These are phyloP conservation scores for Zaprionus gabonicus DNA, from an alignment of 1,140 invertebrate species.

Conservation along the genomic window DNA sequence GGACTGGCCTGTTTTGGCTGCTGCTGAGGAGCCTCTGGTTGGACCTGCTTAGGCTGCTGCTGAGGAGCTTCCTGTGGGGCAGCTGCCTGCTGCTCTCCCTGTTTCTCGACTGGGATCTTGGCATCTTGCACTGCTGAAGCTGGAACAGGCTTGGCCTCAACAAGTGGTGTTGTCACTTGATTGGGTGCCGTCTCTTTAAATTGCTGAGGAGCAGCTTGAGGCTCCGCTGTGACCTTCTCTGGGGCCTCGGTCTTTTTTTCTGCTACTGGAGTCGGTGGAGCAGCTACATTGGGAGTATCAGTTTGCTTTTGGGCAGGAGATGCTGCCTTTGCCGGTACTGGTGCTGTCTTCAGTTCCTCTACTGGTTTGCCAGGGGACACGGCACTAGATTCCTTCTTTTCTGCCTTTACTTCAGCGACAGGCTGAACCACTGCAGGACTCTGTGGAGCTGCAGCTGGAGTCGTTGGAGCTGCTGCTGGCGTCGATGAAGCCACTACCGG, in stretches of 20 bases:
- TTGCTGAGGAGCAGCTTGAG: slow-evolving; percentile 10
- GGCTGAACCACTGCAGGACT: background rate
- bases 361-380: background rate
- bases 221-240: no score
- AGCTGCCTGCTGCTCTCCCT: background rate
- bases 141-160: slow-evolving; percentile 9
- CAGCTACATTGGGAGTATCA: background rate
- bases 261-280: background rate
- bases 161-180: slow-evolving; percentile 21
- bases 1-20: background rate
- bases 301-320: slow-evolving; percentile 3
- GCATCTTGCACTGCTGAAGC: background rate
- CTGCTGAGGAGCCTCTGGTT: background rate
- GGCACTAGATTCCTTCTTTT: background rate
- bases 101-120: background rate
- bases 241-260: background rate
- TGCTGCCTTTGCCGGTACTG: background rate
- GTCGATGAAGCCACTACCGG: background rate
- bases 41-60: background rate
- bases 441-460: background rate
- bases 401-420: slow-evolving; percentile 10
- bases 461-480: background rate
- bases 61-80: background rate
- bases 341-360: background rate
- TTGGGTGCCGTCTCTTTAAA: slow-evolving; percentile 11